Evolutionary conservation across 2,113 vertebrate genomes (phyloP).

Genomic region (Entomyzon cyanotis): DNA sequence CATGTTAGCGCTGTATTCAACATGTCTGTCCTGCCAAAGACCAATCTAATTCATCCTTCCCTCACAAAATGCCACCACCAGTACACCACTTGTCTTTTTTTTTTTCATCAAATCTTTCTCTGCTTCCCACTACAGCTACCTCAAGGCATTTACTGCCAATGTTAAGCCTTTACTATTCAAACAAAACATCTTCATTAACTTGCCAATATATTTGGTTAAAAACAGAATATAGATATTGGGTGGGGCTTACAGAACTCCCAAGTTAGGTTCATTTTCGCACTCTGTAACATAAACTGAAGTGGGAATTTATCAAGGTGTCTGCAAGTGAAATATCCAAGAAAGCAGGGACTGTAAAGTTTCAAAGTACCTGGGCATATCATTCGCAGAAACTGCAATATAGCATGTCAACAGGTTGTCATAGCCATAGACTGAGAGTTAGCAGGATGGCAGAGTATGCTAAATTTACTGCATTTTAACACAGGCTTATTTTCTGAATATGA

Average conservation of each 20-base stretch:
- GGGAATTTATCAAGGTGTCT: neutral
- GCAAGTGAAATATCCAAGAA: neutral
- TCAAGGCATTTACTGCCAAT: neutral
- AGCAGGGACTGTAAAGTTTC: neutral
- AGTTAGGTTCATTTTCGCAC: neutral
- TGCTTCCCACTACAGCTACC: neutral
- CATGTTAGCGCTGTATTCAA: neutral
- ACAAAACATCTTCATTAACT: neutral
- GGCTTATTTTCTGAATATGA: neutral
- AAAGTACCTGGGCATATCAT: neutral
- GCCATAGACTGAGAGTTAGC: neutral
- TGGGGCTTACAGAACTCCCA: neutral
- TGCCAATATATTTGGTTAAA: neutral
- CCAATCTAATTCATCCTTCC: neutral
- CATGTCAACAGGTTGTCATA: conserved; percentile 16
- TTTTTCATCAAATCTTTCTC: neutral
- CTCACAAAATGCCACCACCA: neutral
- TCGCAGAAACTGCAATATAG: neutral
- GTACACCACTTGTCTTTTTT: neutral
- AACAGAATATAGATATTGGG: neutral
- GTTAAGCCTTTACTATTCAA: neutral
- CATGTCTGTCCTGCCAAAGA: neutral
- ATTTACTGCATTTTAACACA: neutral
- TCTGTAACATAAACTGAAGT: neutral
- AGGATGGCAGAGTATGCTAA: neutral